Evolutionary conservation across 64 coral and sea anemone genomes (phyloP).

Genomic region (Dendronephthya gigantea): DNA sequence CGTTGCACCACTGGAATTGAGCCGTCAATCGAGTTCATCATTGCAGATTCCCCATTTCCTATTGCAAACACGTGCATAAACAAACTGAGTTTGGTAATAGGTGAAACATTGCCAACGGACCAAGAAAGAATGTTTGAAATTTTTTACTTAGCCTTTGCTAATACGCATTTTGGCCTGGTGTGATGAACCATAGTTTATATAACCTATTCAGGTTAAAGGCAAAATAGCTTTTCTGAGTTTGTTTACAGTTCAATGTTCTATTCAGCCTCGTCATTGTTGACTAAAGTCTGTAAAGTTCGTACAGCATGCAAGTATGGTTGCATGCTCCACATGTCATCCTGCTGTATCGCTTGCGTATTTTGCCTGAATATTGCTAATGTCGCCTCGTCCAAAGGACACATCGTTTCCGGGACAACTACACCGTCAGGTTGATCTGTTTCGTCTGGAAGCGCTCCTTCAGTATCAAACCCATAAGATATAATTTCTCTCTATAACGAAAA

Average conservation of each 20-base stretch:
- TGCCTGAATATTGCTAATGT: neutral
- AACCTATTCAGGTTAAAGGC: neutral
- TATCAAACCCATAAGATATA: neutral
- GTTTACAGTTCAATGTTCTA: neutral
- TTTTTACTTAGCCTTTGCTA: neutral
- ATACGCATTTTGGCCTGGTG: neutral
- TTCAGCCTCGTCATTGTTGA: neutral
- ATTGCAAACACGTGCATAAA: neutral
- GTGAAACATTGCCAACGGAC: neutral
- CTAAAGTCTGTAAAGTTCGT: neutral
- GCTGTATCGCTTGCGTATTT: neutral
- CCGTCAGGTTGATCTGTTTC: neutral
- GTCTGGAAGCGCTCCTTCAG: neutral
- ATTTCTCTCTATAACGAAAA: neutral
- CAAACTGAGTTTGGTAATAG: neutral
- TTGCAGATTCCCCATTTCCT: neutral
- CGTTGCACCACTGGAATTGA: too few species aligned
- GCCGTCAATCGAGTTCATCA: neutral
- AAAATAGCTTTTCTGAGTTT: neutral
- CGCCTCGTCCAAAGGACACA: neutral
- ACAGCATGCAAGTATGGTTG: neutral
- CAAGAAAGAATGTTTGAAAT: neutral
- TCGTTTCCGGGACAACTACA: neutral
- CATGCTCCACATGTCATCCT: neutral
- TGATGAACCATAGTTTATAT: neutral